Evolutionary conservation across 1,140 invertebrate genomes (phyloP).

Genomic region (Akabosia matsudoensis): DNA sequence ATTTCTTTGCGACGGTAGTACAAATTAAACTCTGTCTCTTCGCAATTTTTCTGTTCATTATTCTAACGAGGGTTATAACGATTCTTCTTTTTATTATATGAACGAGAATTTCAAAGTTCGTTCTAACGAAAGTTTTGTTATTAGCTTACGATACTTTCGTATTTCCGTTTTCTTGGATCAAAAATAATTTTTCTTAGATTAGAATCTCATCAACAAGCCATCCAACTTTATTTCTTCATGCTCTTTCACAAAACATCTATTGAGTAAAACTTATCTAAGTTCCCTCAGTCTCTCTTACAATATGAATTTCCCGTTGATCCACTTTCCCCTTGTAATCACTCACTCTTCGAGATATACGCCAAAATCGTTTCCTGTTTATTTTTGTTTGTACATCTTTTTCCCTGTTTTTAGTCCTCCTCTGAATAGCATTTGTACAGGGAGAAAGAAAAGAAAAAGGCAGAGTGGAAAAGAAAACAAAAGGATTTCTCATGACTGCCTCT

Average conservation of each 20-base stretch:
- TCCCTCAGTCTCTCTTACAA: not conserved
- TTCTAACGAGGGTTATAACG: too few species aligned
- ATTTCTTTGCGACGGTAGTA: too few species aligned
- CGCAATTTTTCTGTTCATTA: too few species aligned
- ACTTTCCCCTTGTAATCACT: not conserved
- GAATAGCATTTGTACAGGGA: slow-evolving; percentile 8
- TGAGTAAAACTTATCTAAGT: too few species aligned
- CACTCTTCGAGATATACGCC: not conserved
- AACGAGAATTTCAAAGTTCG: too few species aligned
- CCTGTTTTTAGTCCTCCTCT: not conserved
- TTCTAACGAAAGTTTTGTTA: too few species aligned
- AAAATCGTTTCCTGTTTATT: not conserved
- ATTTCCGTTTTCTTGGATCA: not conserved
- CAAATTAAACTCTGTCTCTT: too few species aligned
- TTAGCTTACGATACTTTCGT: too few species aligned
- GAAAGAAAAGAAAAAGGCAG: not conserved
- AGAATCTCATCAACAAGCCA: slow-evolving; percentile 12
- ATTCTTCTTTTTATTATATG: too few species aligned
- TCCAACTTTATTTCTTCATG: not conserved
- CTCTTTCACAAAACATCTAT: too few species aligned
- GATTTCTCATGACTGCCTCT: slow-evolving; percentile 8
- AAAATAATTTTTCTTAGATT: slow-evolving; percentile 24
- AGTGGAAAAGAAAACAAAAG: slow-evolving; percentile 23
- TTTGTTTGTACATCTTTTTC: not conserved
- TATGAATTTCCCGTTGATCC: slow-evolving; percentile 5